phyloP scores from a whole-genome alignment of 2,888 invertebrate species.

The Callyntrura sp. region DNA sequence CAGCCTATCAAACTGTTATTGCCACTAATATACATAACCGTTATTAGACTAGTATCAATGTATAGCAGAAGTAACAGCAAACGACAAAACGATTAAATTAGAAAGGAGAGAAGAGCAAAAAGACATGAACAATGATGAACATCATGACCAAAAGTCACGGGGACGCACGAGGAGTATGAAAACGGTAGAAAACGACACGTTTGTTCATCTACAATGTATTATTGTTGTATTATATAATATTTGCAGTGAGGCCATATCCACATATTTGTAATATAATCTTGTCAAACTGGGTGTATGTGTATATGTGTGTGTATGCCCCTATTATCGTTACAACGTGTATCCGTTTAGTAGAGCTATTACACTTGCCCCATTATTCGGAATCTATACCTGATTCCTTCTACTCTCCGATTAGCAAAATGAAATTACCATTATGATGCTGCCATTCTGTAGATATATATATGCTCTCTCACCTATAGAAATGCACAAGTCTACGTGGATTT shows the following conservation, averaged over 20 bases:
- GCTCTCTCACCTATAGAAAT: background rate
- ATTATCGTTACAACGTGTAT: background rate
- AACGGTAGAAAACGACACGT: background rate
- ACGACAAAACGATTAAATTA: background rate
- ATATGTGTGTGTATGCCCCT: background rate
- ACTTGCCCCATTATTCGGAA: background rate
- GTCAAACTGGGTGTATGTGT: background rate
- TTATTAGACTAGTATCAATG: background rate
- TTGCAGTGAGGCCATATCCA: background rate
- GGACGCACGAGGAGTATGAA: background rate
- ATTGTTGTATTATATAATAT: background rate
- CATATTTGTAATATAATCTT: background rate
- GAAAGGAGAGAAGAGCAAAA: slow-evolving; percentile 18
- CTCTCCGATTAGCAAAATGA: slow-evolving; percentile 29
- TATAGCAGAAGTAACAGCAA: too few relatives aligned
- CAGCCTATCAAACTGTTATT: slow-evolving; percentile 20
- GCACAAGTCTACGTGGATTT: background rate
- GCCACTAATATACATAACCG: slow-evolving; percentile 22
- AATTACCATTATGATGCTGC: slow-evolving; percentile 1
- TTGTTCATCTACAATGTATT: background rate
- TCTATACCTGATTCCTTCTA: background rate
- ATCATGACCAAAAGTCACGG: slow-evolving; percentile 38
- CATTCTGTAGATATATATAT: too few relatives aligned
- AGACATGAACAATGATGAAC: background rate
- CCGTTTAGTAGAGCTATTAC: background rate